Percentiles rank a stretch among this genome's conserved stretches.
These are phyloP conservation scores for Cyanoderma ruficeps DNA, from an alignment of 2,113 vertebrate genomes.

Conservation along the genomic window DNA sequence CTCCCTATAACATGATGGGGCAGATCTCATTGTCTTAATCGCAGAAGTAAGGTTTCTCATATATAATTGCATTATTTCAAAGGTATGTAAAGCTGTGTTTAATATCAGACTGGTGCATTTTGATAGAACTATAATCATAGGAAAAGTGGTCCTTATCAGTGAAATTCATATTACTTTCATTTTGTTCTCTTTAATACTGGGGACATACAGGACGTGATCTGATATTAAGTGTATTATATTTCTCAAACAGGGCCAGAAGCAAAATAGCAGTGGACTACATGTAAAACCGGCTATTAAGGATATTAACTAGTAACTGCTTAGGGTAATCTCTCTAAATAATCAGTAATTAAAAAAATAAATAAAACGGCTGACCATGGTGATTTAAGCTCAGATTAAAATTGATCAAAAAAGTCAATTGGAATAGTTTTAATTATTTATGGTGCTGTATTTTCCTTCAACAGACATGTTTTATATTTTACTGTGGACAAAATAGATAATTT, in stretches of 20 bases:
- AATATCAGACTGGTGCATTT: slow-evolving; percentile 57
- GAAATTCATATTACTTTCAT: slow-evolving; percentile 69
- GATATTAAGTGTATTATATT: slow-evolving; percentile 60
- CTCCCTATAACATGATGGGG: background rate
- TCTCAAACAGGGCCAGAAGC: slow-evolving; percentile 45
- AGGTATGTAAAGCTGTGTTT: slow-evolving; percentile 55
- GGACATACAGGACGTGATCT: slow-evolving; percentile 45
- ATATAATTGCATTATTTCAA: slow-evolving; percentile 58
- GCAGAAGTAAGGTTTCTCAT: slow-evolving; percentile 25
- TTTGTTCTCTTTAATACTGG: slow-evolving; percentile 66
- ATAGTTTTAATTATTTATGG: slow-evolving; percentile 64
- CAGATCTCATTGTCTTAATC: slow-evolving; percentile 49
- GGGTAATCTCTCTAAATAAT: slow-evolving; percentile 71
- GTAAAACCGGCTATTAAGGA: slow-evolving; percentile 66
- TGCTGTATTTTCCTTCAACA: slow-evolving; percentile 1
- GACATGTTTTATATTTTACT: slow-evolving; percentile 25
- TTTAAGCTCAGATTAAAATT: slow-evolving; percentile 64
- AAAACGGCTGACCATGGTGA: slow-evolving; percentile 58
- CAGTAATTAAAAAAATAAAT: slow-evolving; percentile 72
- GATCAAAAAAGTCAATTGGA: slow-evolving; percentile 62
- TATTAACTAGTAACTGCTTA: slow-evolving; percentile 60
- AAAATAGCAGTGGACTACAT: slow-evolving; percentile 55
- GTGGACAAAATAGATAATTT: slow-evolving; percentile 37
- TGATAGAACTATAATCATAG: slow-evolving; percentile 62
- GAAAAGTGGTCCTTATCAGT: slow-evolving; percentile 64